Evolutionary conservation across 2,113 vertebrate species (phyloP).

Genomic region (Callopanchax toddi): DNA sequence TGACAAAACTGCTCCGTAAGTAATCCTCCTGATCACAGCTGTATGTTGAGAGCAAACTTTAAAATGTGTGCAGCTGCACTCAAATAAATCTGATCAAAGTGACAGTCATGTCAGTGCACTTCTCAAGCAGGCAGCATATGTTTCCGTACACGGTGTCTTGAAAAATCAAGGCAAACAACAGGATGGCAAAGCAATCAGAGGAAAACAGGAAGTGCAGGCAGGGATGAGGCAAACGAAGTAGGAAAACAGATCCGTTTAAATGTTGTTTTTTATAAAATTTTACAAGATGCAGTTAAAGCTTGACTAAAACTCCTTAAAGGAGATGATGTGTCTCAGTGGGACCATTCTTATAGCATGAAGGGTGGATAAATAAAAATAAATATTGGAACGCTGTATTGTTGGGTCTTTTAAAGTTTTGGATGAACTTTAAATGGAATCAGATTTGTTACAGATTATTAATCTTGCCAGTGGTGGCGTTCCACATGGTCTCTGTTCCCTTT

Average conservation of each 20-base stretch:
- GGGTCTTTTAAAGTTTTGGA: no score
- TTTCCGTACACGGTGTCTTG: slow-evolving; percentile 14
- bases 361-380: background rate
- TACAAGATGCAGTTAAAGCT: background rate
- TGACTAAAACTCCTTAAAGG: background rate
- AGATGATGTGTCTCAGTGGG: background rate
- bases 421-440: slow-evolving; percentile 2
- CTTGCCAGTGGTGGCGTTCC: background rate
- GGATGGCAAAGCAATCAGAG: slow-evolving; percentile 66
- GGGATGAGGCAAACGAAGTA: slow-evolving; percentile 15
- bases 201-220: slow-evolving; percentile 10
- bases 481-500: slow-evolving; percentile 27
- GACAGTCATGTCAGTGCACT: slow-evolving; percentile 8
- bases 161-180: slow-evolving; percentile 26
- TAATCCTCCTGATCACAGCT: slow-evolving; percentile 37
- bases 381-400: no score
- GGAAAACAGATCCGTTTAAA: slow-evolving; percentile 28
- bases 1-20: slow-evolving; percentile 18
- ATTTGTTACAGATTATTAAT: background rate
- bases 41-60: slow-evolving; percentile 33
- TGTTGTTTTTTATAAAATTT: background rate
- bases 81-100: slow-evolving; percentile 60
- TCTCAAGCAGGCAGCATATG: slow-evolving; percentile 25
- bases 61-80: slow-evolving; percentile 32
- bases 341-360: background rate